Percentiles rank a stretch among this genome's conserved stretches.
Evolutionary conservation across 2,888 invertebrate genomes (phyloP).

Genomic region (Noctua janthe): DNA sequence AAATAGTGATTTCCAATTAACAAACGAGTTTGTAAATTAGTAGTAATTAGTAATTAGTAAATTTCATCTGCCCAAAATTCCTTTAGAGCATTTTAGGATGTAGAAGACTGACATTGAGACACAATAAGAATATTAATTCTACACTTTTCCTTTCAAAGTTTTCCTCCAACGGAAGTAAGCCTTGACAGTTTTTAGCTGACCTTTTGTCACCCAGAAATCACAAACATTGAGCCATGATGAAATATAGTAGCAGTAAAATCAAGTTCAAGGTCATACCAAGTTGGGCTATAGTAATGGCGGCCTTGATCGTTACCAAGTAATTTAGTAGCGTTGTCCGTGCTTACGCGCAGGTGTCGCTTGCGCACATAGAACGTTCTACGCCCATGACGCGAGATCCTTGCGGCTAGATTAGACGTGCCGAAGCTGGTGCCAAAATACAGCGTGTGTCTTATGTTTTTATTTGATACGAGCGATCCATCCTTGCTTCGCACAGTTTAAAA

Average conservation of each 20-base stretch:
- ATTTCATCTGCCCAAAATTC: not conserved
- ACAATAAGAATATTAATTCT: constrained; percentile 4
- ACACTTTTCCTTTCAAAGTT: constrained; percentile 25
- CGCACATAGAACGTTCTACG: constrained; percentile 78
- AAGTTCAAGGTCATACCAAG: constrained; percentile 78
- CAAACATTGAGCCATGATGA: constrained; percentile 32
- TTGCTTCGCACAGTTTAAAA: not conserved
- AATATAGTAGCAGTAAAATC: constrained; percentile 61
- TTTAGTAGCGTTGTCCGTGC: constrained; percentile 51
- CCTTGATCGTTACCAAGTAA: constrained; percentile 72
- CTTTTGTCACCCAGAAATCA: constrained; percentile 17
- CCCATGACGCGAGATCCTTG: constrained; percentile 71
- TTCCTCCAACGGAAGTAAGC: constrained; percentile 14
- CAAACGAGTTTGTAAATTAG: not conserved
- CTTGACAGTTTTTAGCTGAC: constrained; percentile 28
- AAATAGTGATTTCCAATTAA: not conserved
- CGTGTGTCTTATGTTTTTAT: constrained; percentile 44
- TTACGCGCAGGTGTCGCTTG: constrained; percentile 39
- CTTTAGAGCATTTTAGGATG: not conserved
- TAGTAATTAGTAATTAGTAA: not conserved
- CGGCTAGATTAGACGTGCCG: constrained; percentile 65
- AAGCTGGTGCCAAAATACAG: constrained; percentile 69
- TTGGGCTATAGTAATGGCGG: constrained; percentile 59
- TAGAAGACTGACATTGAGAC: not conserved
- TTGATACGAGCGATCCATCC: not conserved